Evolutionary conservation across 2,797 vertebrate genomes (phyloP).

Genomic region (Lacerta agilis): DNA sequence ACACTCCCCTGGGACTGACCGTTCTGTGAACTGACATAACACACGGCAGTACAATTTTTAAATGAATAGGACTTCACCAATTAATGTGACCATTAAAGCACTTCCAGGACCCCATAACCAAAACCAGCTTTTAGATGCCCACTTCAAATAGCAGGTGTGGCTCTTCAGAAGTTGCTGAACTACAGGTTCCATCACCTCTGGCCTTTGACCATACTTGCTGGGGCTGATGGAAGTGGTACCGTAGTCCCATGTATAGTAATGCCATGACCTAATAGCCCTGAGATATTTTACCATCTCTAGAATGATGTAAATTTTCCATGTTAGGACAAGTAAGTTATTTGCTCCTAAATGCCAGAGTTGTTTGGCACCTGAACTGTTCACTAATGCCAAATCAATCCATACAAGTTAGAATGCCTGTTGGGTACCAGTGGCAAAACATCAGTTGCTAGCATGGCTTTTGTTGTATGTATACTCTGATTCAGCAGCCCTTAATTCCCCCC

Average conservation of each 20-base stretch:
- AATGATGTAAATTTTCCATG: neutral
- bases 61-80: neutral
- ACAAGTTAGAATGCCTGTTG: neutral
- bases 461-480: neutral
- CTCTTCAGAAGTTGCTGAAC: no score
- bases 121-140: neutral
- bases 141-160: neutral
- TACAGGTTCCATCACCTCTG: no score
- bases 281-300: neutral
- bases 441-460: neutral
- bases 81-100: neutral
- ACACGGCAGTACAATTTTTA: neutral
- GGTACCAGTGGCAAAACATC: neutral
- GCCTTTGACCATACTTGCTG: no score
- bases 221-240: no score
- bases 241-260: neutral
- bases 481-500: neutral
- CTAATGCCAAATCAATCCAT: no score
- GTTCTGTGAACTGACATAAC: neutral
- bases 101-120: neutral
- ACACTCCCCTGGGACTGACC: neutral
- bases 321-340: neutral
- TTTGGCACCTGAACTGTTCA: slow-evolving; percentile 24
- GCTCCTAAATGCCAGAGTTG: slow-evolving; percentile 11
- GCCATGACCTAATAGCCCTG: neutral